Conservation (phyloP, 2,113 vertebrate genomes). For the Heteronetta atricapilla region DNA sequence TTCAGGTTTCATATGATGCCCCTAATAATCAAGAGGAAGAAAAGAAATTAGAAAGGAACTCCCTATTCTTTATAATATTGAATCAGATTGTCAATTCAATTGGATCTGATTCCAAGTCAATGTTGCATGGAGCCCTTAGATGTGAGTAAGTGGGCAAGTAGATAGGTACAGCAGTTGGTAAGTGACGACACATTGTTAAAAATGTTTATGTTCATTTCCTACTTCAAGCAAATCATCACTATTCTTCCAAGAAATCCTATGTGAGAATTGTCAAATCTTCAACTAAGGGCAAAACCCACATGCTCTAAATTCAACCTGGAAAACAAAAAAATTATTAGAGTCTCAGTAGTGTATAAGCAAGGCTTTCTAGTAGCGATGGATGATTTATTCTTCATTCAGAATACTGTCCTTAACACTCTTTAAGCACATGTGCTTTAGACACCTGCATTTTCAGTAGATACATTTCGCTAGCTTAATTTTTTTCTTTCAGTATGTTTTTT, state of each 20-base stretch:
- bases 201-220: slow-evolving; percentile 2
- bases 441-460: neutral
- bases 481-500: neutral
- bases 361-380: neutral
- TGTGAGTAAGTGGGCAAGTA: neutral
- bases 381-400: neutral
- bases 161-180: neutral
- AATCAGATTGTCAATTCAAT: neutral
- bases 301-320: neutral
- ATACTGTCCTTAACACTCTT: neutral
- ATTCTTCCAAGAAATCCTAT: neutral
- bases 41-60: neutral
- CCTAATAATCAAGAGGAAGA: neutral
- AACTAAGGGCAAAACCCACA: neutral
- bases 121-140: neutral
- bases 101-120: neutral
- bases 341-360: neutral
- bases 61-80: neutral
- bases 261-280: neutral
- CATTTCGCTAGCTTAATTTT: neutral
- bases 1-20: neutral
- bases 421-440: neutral
- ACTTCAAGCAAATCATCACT: neutral
- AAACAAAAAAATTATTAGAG: neutral
- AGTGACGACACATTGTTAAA: neutral